Conservation (phyloP, 2,113 vertebrate genomes). For the Felis catus region F.catus_Fca126_mat1.0 CM031418.1:77511001-77511500, state of each 20-base stretch:
- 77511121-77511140: not conserved
- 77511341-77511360: not conserved
- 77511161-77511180: not conserved
- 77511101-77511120: slow-evolving; percentile 38
- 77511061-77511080: not conserved
- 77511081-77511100: not conserved
- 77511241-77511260: not conserved
- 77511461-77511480: not conserved
- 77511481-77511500: not conserved
- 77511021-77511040: not conserved
- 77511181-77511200: not conserved
- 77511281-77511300: not conserved
- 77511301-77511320: not conserved
- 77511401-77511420: not conserved
- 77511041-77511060: not conserved
- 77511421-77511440: not conserved
- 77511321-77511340: not conserved
- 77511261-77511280: not conserved
- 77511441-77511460: not conserved
- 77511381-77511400: not conserved
- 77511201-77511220: not conserved
- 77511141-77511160: not conserved
- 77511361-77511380: not conserved
- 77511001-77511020: not conserved
- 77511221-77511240: not conserved